Evolutionary conservation across 2,797 vertebrate genomes (phyloP), one percentile per base, ranked within the genome.

Genomic region (Oryzias dopingdopingensis): DNA sequence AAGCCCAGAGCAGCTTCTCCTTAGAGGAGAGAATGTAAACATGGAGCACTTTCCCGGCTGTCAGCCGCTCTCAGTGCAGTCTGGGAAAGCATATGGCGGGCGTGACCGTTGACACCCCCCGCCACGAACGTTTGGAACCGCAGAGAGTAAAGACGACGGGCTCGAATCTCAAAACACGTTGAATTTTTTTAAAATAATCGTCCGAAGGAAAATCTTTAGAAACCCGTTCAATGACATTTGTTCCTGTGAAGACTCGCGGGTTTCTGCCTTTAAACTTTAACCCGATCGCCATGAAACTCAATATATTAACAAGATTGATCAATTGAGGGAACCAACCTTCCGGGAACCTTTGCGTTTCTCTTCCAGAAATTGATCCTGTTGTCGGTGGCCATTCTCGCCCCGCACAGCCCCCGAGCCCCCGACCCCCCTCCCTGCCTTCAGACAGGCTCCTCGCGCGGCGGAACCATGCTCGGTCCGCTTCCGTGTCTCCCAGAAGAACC

Each of bases 311-410:
- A 8, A 42, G 6, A 42, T 2, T 23, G 1, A 42, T 10, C 26
- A 14, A 52, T 10, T 3, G n/a, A 0, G 14, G 15, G 7, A 29
- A 77, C 92, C 80, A 84, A 98, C 96, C 96, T 98, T 87, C 96
- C 96, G 45, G 96, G 95, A 90, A 95, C 92, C 91, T 92, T 93
- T 26, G 92, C 79, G 88, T 90, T 97, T 88, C 92, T 92, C 90
- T 94, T 97, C 96, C 96, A 98, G 79, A 98, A 98, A 90, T 97
- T 89, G 83, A 93, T 93, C 84, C 90, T 92, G 89, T 93, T 95
- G 60, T 98, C 96, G 79, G 94, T 92, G 80, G 95, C 95, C 96
- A 97, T 97, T 70, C 70, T 90, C 76, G 70, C 69, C 77, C 63
- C 67, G 59, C 78, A 66, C 77, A 58, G 14, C 62, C 68, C 37